Evolutionary conservation across 2,797 vertebrate genomes (phyloP).

Genomic region (Glossophaga mutica): DNA sequence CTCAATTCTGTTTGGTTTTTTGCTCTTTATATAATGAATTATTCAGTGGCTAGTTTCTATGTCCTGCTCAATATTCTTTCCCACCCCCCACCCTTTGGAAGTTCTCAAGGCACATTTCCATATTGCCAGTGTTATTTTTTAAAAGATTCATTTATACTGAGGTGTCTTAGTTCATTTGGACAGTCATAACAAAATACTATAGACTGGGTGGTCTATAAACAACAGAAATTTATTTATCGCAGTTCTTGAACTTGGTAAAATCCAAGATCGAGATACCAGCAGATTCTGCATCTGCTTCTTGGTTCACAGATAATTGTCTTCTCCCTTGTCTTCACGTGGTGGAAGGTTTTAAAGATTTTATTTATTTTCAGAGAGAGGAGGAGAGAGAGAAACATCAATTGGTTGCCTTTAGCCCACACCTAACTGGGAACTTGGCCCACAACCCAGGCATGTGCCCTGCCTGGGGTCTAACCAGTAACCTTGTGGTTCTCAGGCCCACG

Average conservation of each 20-base stretch:
- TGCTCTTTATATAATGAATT: background rate
- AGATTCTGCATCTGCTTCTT: background rate
- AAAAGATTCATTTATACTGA: background rate
- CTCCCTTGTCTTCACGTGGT: background rate
- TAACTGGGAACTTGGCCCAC: no score
- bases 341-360: background rate
- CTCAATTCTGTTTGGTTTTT: background rate
- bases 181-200: background rate
- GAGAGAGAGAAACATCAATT: no score
- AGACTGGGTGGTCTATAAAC: background rate
- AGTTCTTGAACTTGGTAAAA: background rate
- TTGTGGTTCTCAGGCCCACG: no score
- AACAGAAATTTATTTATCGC: background rate
- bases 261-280: background rate
- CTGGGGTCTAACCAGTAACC: no score
- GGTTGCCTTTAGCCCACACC: no score
- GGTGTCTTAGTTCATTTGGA: background rate
- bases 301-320: background rate
- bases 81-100: background rate
- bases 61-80: background rate
- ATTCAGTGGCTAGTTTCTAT: background rate
- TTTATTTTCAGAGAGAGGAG: no score
- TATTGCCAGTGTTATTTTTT: background rate
- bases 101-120: background rate
- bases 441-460: no score